A percentile compares a stretch with the other conserved stretches of the same genome.
phyloP scores from a whole-genome alignment of 1,140 invertebrate species.

The Papilio aristodemus region DNA sequence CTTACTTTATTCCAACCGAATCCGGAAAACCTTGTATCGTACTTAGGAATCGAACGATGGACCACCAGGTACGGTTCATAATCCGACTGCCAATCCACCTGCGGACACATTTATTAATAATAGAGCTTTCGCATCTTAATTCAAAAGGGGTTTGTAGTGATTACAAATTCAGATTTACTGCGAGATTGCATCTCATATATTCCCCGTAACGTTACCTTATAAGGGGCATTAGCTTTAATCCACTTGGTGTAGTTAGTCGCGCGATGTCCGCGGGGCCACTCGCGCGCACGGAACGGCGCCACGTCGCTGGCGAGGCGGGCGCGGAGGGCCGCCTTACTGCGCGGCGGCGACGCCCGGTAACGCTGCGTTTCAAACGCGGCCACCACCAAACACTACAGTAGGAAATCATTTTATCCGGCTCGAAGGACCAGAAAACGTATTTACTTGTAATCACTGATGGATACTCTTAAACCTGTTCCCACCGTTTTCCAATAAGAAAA shows the following conservation, averaged over 20 bases:
- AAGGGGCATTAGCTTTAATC: constrained; percentile 89
- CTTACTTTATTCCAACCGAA: constrained; percentile 98
- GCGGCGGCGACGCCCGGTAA: constrained; percentile 90
- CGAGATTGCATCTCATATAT: no score
- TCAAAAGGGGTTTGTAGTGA: no score
- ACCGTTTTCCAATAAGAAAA: no score
- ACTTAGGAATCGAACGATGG: constrained; percentile 87
- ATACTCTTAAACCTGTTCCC: no score
- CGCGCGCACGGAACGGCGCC: constrained; percentile 92
- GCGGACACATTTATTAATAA: constrained; percentile 39
- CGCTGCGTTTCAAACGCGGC: constrained; percentile 96
- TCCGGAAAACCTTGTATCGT: constrained; percentile 94
- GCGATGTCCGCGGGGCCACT: constrained; percentile 92
- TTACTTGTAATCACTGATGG: no score
- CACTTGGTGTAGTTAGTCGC: constrained; percentile 93
- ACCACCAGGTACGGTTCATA: constrained; percentile 97
- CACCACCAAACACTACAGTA: constrained; percentile 88
- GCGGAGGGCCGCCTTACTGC: constrained; percentile 89
- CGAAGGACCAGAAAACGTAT: not conserved
- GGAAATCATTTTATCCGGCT: not conserved
- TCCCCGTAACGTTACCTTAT: constrained; percentile 82
- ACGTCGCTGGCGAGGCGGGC: constrained; percentile 83
- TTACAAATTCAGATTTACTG: no score
- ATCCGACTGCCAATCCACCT: constrained; percentile 94
- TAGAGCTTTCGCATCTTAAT: constrained; percentile 27